Evolutionary conservation across 2,113 vertebrate genomes (phyloP), one percentile per base, ranked within the genome.

Genomic region (Ceyx margarethae): DNA sequence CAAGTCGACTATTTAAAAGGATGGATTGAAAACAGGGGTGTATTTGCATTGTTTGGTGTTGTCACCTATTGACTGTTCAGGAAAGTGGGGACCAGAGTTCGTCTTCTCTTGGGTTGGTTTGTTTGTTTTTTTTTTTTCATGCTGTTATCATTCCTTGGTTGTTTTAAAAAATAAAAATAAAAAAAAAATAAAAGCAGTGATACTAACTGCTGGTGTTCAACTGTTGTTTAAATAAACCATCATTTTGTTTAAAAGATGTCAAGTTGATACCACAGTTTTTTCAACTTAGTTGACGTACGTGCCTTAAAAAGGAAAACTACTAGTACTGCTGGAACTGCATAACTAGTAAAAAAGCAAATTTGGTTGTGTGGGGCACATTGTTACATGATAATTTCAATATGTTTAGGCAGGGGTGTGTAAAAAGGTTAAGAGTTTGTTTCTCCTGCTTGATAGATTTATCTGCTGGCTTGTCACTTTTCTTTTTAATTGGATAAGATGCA

Each of bases 221-320:
- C 96, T 97, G 96, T 98, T 97, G 96, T 96, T 79, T 97, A 97
- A 96, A 83, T 94, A 98, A 96, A 97, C 93, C 97, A 97, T 98
- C 97, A 93, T 96, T 98, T 97, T 96, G 97, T 98, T 97, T 91
- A 93, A 96, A 88, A 91, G 89, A 85, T 95, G 97, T 98, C 85
- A 93, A 95, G 95, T 97, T 96, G 92, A 95, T 96, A 97, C 96
- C 93, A 96, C 95, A 88, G 58, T 90, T 98, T 96, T 96, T 96
- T 98, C 95, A 97, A 97, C 96, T 97, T 98, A 98, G 97, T 98
- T 98, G 96, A 98, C 95, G 95, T 97, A 98, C 97, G 99, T 99
- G 99, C 99, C 99, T 99, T 99, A 99, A 97, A 98, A 98, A 98
- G 96, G 97, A 97, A 97, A 98, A 98, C 98, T 97, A 98, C 98